Evolutionary conservation across 2,888 invertebrate genomes (phyloP).

Genomic region (Aphrophora alni): DNA sequence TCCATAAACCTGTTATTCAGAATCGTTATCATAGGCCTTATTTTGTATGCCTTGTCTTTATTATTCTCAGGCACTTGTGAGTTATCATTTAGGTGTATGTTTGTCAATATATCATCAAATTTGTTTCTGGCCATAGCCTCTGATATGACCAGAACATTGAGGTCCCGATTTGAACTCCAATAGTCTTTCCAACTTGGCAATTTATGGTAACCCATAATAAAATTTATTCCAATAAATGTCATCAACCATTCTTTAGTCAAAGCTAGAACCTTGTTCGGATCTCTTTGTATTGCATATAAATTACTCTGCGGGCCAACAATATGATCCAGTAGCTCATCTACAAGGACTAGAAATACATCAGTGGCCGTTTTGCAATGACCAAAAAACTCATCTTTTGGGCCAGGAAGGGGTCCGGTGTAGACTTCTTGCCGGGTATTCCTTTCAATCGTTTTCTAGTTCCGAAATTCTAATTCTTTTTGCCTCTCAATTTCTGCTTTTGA

Average conservation of each 20-base stretch:
- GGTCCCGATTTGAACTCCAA: not conserved
- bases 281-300: conserved; percentile 4
- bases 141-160: not conserved
- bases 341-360: conserved; percentile 2
- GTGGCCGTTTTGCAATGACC: conserved; percentile 1
- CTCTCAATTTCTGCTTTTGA: too few species aligned
- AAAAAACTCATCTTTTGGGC: not conserved
- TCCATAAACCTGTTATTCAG: too few species aligned
- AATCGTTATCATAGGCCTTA: too few species aligned
- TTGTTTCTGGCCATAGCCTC: not conserved
- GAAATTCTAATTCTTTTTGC: too few species aligned
- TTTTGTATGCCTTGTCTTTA: too few species aligned
- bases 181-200: conserved; percentile 4
- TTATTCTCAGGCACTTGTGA: conserved; percentile 2
- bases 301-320: not conserved
- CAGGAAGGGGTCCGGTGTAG: not conserved
- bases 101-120: conserved; percentile 11
- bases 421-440: too few species aligned
- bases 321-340: not conserved
- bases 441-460: too few species aligned
- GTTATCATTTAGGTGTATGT: conserved; percentile 22
- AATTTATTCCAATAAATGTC: too few species aligned
- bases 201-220: conserved; percentile 22
- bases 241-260: too few species aligned
- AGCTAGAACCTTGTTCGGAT: not conserved